phyloP scores from a whole-genome alignment of 1,140 invertebrate genomes.

The Penaeus vannamei region DNA sequence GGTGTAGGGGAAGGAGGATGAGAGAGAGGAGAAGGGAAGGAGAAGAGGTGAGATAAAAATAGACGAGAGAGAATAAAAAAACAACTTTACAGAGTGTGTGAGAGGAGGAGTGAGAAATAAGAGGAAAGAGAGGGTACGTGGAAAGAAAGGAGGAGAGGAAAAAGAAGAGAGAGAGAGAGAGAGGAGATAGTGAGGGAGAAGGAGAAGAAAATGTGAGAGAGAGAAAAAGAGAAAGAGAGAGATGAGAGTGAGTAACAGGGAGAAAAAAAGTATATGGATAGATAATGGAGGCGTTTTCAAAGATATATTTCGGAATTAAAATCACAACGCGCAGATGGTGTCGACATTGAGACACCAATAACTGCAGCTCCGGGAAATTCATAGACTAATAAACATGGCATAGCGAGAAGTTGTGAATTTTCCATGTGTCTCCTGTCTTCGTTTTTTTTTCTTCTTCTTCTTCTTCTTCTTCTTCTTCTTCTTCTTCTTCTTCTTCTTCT shows the following conservation, averaged over 20 bases:
- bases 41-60: background rate
- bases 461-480: constrained; percentile 13
- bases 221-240: background rate
- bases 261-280: background rate
- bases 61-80: background rate
- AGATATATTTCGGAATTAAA: too few species aligned
- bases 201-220: background rate
- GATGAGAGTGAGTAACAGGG: background rate
- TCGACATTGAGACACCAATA: too few species aligned
- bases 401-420: background rate
- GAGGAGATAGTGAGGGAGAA: background rate
- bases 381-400: background rate
- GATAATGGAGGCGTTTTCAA: background rate
- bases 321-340: too few species aligned
- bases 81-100: too few species aligned
- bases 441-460: background rate
- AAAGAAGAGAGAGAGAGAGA: background rate
- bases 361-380: background rate
- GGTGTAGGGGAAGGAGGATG: background rate
- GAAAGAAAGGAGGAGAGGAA: background rate
- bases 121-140: background rate
- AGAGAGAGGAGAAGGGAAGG: background rate
- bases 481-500: too few species aligned
- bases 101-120: background rate
- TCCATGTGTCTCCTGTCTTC: background rate